These are phyloP conservation scores for Calliphora vicina DNA, from an alignment of 1,140 invertebrate genomes.

Conservation along the genomic window DNA sequence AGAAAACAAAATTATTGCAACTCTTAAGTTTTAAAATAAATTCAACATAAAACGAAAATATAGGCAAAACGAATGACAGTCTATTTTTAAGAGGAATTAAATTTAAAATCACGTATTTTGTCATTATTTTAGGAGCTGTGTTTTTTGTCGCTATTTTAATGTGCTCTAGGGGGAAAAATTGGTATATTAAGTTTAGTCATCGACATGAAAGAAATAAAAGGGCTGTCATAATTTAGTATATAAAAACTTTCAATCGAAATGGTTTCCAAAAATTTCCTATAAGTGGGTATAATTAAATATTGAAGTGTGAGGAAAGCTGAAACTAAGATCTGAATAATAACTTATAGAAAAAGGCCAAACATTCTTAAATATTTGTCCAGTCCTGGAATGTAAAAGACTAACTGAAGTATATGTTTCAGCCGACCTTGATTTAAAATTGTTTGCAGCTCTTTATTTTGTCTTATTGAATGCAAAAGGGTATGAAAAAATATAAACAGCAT, in stretches of 20 bases:
- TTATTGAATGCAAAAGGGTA: not conserved
- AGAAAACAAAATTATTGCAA: not conserved
- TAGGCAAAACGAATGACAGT: not conserved
- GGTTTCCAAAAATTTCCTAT: too few relatives aligned
- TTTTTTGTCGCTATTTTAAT: not conserved
- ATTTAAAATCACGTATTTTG: not conserved
- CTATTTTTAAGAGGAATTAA: not conserved
- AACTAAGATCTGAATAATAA: too few relatives aligned
- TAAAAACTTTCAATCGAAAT: too few relatives aligned
- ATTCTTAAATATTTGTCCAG: too few relatives aligned
- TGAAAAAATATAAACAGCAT: conserved; percentile 7
- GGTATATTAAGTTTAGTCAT: not conserved
- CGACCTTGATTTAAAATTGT: not conserved
- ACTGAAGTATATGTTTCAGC: too few relatives aligned
- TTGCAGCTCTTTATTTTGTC: not conserved
- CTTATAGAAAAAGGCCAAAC: too few relatives aligned
- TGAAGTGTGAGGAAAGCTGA: too few relatives aligned
- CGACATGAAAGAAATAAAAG: too few relatives aligned
- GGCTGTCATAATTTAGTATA: too few relatives aligned
- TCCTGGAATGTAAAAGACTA: too few relatives aligned
- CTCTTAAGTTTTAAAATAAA: not conserved
- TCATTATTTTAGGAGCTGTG: not conserved
- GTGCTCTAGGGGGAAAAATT: not conserved
- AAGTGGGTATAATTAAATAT: too few relatives aligned
- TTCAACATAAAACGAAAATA: not conserved